These are phyloP conservation scores for Drosophila lowei DNA, from an alignment of 1,140 invertebrate species.

Conservation along the genomic window DNA sequence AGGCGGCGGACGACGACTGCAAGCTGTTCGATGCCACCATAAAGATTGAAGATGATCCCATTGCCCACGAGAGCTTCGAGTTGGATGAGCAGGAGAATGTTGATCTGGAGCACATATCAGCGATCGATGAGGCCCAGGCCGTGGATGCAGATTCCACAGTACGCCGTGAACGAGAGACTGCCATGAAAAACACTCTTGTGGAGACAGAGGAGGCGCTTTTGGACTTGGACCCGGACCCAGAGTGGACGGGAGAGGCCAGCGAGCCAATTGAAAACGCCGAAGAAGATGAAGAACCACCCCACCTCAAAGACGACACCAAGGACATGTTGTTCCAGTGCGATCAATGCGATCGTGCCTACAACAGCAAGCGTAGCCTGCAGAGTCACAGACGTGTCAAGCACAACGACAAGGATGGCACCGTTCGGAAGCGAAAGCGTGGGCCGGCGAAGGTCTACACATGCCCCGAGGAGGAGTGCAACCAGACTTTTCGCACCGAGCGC, in stretches of 20 bases:
- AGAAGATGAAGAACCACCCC: slow-evolving; percentile 2
- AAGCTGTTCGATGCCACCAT: slow-evolving; percentile 6
- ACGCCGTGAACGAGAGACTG: slow-evolving; percentile 1
- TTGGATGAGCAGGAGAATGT: slow-evolving; percentile 6
- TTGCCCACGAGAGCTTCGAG: slow-evolving; percentile 37
- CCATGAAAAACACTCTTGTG: slow-evolving; percentile 31
- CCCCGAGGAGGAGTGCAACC: slow-evolving; percentile 50
- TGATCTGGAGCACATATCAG: slow-evolving; percentile 29
- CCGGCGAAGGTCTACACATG: slow-evolving; percentile 55
- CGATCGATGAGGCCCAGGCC: slow-evolving; percentile 20
- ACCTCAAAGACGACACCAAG: slow-evolving; percentile 33
- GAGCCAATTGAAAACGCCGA: slow-evolving; percentile 6
- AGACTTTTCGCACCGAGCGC: slow-evolving; percentile 69
- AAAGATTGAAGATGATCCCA: slow-evolving; percentile 53
- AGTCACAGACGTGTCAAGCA: slow-evolving; percentile 65
- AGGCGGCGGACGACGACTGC: background rate
- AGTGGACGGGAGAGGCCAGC: slow-evolving; percentile 13
- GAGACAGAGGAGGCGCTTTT: slow-evolving; percentile 19
- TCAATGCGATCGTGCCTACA: slow-evolving; percentile 67
- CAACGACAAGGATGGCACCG: slow-evolving; percentile 16
- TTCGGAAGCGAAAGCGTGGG: slow-evolving; percentile 26
- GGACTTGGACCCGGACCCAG: slow-evolving; percentile 27
- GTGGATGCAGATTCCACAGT: background rate
- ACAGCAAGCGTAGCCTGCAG: slow-evolving; percentile 66
- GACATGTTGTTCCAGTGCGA: slow-evolving; percentile 73